Conservation (phyloP, 2,797 vertebrate genomes). For the Myripristis murdjan region DNA sequence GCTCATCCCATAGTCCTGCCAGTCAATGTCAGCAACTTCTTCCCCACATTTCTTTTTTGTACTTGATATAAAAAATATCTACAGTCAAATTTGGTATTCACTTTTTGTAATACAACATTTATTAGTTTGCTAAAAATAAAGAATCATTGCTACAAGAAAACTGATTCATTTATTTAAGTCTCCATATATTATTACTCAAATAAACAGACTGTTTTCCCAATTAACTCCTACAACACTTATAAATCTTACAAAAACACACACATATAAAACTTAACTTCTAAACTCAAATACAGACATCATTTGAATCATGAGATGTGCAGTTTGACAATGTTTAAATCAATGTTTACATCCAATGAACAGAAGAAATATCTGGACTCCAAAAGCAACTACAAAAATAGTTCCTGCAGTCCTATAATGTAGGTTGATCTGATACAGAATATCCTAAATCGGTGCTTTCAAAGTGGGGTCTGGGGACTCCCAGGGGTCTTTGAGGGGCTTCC, state of each 20-base stretch:
- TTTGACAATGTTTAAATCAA: background rate
- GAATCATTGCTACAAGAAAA: background rate
- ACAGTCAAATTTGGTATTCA: too few species aligned
- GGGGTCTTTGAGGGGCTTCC: too few species aligned
- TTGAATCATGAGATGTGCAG: background rate
- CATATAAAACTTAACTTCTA: too few species aligned
- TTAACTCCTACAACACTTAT: background rate
- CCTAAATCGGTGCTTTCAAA: too few species aligned
- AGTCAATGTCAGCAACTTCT: background rate
- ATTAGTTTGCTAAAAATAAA: conserved; percentile 27
- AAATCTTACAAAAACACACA: background rate
- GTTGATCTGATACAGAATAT: too few species aligned
- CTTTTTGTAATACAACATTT: conserved; percentile 34
- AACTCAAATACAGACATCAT: background rate
- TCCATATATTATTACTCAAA: background rate
- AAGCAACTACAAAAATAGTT: too few species aligned
- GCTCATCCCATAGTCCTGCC: conserved; percentile 87
- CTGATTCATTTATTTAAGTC: background rate
- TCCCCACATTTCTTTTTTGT: background rate
- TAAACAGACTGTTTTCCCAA: background rate
- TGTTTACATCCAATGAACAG: conserved; percentile 4
- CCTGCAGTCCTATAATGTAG: too few species aligned
- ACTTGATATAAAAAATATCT: background rate
- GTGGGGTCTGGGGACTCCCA: too few species aligned
- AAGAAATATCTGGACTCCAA: background rate